Evolutionary conservation across 2,797 vertebrate species (phyloP), one percentile per base, ranked within the genome.

Genomic region (Melanotaenia nigrans): DNA sequence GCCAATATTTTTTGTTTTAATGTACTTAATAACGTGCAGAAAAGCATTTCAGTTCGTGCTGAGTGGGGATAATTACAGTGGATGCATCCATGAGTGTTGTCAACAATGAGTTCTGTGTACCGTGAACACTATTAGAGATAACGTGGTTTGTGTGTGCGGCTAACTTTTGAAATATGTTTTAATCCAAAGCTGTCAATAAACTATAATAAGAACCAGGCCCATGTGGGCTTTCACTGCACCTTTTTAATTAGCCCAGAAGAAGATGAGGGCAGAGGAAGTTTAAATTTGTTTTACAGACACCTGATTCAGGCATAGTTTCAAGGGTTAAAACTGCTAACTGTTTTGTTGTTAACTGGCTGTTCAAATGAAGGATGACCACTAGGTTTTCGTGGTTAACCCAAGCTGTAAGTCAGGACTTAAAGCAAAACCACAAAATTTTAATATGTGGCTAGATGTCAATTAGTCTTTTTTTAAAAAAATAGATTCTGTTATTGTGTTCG

Each of bases 221-320:
- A 62, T 20, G 28, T 61, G 42, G 71, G 85, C 69, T 85, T 89
- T 84, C 61, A 73, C 68, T 57, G 78, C 75, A 78, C n/a, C 13
- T 75, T 73, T 87, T 94, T 90, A 88, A 91, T 94, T 92, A 92
- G 66, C 85, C 78, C 81, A 51, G 73, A 81, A 86, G 70, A 79
- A 61, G 58, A 77, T 86, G 66, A 71, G 89, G 90, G 74, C 76
- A 85, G 70, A 73, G 73, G 74, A 80, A 79, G 75, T 49, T 75
- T 58, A 86, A 89, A 73, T 74, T 71, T 84, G 63, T 72, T 90
- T 85, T 76, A 70, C 18, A 68, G 71, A 84, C 73, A 78, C 54
- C 38, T 79, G 85, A 77, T 79, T 86, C 67, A 62, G 58, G 61
- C 73, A 62, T 56, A 16, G 58, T 32, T 85, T 36, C 40, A 24